Base-by-base conservation (phyloP, 2,113 vertebrate genomes). In the Forbesichthys agassizii region DNA sequence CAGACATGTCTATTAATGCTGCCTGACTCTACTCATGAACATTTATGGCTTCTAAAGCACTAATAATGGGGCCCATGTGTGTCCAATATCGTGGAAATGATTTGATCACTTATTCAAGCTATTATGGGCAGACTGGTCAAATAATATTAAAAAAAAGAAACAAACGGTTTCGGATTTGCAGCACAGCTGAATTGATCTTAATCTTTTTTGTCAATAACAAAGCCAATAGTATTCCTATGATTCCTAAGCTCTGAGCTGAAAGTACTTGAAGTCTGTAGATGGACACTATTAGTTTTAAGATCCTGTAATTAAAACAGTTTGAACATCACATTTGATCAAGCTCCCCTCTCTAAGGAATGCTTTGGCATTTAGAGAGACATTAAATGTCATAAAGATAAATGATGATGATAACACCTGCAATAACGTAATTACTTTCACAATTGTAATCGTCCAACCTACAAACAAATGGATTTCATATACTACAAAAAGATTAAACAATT, bases 401-500 rank as follows among this genome's bases (percentile, higher is more conserved):
- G 88, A 92, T 89, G 86, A 91, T 91, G 86, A 90, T 85, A 66
- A 84, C 78, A 86, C 79, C 85, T 82, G 82, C 84, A 79, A 88
- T 90, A 86, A 89, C 79, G 79, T 84, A 82, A 88, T 90, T 88
- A 87, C 79, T 56, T 85, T 82, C 77, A 79, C 81, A 69, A 81
- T 87, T 83, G 84, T 89, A 86, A 89, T 90, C 78, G 73, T 84
- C 84, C 68, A 66, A 87, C 83, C 78, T 81, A 75, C 88, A 91
- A 92, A 93, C 86, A 91, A 93, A 93, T 92, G 89, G 88, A 83
- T 92, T 92, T 93, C 87, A 93, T 92, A 90, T 92, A 89, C 62
- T 78, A 61, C 66, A 58, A 81, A 86, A 86, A 90, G 79, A 93
- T 92, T 90, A 92, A 91, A 88, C 87, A 90, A 89, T 90, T 91